These are phyloP conservation scores for Bimastos eiseni DNA, from an alignment of 2,888 invertebrate species.

Conservation along the genomic window DNA sequence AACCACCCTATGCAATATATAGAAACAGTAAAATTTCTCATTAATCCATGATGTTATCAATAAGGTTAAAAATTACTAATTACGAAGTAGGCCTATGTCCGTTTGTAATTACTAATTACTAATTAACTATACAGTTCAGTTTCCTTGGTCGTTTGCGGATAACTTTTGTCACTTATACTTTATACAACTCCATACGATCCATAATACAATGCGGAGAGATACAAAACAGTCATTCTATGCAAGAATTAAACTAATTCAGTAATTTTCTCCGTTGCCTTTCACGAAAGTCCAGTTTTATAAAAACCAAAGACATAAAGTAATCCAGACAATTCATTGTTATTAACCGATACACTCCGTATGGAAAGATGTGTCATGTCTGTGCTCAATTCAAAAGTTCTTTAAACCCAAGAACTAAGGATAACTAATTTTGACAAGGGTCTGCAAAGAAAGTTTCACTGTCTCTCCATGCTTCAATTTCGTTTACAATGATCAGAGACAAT, in stretches of 20 bases:
- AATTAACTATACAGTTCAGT: background rate
- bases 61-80: background rate
- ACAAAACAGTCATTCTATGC: no score
- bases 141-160: background rate
- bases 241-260: no score
- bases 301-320: no score
- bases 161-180: background rate
- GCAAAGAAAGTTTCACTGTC: background rate
- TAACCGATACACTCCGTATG: background rate
- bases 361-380: background rate
- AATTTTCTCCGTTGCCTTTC: no score
- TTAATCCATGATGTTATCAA: background rate
- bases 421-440: no score
- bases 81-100: no score
- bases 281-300: no score
- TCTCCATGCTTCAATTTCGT: background rate
- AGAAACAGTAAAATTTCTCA: background rate
- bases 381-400: background rate
- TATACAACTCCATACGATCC: background rate
- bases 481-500: background rate
- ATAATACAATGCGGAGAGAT: background rate
- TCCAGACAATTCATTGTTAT: no score
- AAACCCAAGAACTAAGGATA: background rate
- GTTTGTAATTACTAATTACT: background rate
- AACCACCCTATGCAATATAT: background rate